A percentile compares a stretch with the other conserved stretches of the same genome.
Conservation (phyloP, 2,113 vertebrate genomes). For the Pachyramphus minor region DNA sequence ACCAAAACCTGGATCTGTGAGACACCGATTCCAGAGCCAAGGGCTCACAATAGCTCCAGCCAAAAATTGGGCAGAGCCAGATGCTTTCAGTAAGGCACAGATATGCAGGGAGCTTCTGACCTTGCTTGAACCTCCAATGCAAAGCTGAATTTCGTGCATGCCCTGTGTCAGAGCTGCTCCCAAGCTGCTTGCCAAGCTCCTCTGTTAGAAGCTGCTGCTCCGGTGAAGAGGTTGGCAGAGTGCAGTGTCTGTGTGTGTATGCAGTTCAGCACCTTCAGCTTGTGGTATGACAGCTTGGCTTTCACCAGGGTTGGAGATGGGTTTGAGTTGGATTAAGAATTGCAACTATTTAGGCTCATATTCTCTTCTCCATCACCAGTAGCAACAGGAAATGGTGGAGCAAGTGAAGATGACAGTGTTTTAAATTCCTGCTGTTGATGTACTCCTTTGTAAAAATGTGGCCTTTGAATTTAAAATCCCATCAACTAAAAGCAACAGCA, state of each 20-base stretch:
- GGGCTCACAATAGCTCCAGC: background rate
- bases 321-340: background rate
- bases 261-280: background rate
- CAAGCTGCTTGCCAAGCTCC: conserved; percentile 24
- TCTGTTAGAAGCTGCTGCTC: background rate
- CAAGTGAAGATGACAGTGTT: background rate
- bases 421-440: background rate
- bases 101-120: conserved; percentile 23
- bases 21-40: background rate
- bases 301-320: background rate
- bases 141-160: background rate
- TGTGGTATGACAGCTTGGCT: background rate
- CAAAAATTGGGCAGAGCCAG: background rate
- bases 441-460: background rate
- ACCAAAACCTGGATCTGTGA: background rate
- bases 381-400: background rate
- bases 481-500: background rate
- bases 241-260: background rate
- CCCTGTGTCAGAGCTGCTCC: background rate
- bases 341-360: background rate
- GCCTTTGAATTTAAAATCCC: background rate
- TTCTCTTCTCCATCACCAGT: background rate
- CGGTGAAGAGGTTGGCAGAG: background rate
- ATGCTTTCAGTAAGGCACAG: background rate
- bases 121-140: conserved; percentile 1